Evolutionary conservation across 2,797 vertebrate species (phyloP).

Genomic region (Triplophysa bombifrons): DNA sequence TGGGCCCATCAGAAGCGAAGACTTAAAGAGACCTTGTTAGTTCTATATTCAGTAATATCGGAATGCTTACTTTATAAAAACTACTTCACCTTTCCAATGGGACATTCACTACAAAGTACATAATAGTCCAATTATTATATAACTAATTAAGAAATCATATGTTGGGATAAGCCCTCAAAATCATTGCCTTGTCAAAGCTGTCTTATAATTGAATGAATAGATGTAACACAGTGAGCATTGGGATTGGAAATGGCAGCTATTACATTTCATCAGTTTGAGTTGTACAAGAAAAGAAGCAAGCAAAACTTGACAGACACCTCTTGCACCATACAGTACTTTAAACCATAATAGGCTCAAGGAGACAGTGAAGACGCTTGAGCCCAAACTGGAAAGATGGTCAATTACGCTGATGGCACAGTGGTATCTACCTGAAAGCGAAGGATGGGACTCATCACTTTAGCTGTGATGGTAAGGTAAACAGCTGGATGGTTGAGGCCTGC

Average conservation of each 20-base stretch:
- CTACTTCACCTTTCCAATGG: background rate
- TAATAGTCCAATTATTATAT: background rate
- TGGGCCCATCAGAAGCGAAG: background rate
- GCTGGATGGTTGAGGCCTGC: conserved; percentile 47
- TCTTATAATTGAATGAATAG: conserved; percentile 46
- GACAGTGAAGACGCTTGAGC: background rate
- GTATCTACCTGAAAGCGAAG: conserved; percentile 70
- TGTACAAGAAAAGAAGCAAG: conserved; percentile 17
- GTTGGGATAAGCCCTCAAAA: background rate
- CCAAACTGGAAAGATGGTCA: conserved; percentile 11
- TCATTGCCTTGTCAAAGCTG: background rate
- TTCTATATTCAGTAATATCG: background rate
- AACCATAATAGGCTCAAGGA: conserved; percentile 14
- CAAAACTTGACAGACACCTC: conserved; percentile 18
- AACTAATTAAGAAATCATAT: background rate
- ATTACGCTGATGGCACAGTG: conserved; percentile 8
- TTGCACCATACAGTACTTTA: background rate
- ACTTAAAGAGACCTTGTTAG: background rate
- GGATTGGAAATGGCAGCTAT: conserved; percentile 48
- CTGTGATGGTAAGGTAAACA: conserved; percentile 60
- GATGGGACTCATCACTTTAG: conserved; percentile 70
- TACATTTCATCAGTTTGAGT: conserved; percentile 49
- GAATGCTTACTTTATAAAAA: background rate
- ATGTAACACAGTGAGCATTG: conserved; percentile 43
- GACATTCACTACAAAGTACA: background rate